Evolutionary conservation across 2,113 vertebrate genomes (phyloP).

Genomic region (Herpetotheres cachinnans): DNA sequence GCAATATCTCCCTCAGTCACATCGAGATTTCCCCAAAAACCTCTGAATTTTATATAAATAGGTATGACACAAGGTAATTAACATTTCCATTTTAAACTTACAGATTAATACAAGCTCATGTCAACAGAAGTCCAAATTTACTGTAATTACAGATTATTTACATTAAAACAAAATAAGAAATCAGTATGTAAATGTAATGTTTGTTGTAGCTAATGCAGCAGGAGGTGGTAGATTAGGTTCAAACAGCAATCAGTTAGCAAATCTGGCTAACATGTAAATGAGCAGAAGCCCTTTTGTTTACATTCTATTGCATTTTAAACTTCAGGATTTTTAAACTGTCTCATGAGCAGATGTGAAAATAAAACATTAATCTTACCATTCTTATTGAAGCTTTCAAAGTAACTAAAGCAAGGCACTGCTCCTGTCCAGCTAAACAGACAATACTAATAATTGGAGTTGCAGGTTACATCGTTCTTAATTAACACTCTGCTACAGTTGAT

Average conservation of each 20-base stretch:
- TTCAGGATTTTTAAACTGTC: conserved; percentile 78
- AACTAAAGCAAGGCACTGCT: conserved; percentile 69
- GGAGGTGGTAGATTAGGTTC: conserved; percentile 83
- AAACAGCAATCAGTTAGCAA: conserved; percentile 81
- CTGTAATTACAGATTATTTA: conserved; percentile 99
- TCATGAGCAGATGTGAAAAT: conserved; percentile 73
- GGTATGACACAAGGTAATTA: conserved; percentile 90
- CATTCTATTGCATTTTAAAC: conserved; percentile 77
- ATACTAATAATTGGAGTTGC: conserved; percentile 62
- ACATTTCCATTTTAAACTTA: conserved; percentile 94
- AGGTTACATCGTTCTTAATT: conserved; percentile 75
- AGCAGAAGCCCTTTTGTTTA: conserved; percentile 76
- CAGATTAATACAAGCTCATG: conserved; percentile 95
- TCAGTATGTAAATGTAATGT: conserved; percentile 99
- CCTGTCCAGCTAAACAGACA: conserved; percentile 72
- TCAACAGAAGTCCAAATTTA: conserved; percentile 99
- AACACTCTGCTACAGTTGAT: conserved; percentile 77
- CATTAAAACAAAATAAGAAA: conserved; percentile 99
- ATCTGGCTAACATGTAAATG: conserved; percentile 82
- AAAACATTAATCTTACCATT: conserved; percentile 75
- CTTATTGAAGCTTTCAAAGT: conserved; percentile 62
- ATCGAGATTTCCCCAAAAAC: conserved; percentile 24
- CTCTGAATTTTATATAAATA: conserved; percentile 81
- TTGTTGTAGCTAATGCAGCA: conserved; percentile 99
- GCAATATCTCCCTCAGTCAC: conserved; percentile 4